Evolutionary conservation across 2,113 vertebrate genomes (phyloP).

Genomic region (Ailuropoda melanoleuca): DNA sequence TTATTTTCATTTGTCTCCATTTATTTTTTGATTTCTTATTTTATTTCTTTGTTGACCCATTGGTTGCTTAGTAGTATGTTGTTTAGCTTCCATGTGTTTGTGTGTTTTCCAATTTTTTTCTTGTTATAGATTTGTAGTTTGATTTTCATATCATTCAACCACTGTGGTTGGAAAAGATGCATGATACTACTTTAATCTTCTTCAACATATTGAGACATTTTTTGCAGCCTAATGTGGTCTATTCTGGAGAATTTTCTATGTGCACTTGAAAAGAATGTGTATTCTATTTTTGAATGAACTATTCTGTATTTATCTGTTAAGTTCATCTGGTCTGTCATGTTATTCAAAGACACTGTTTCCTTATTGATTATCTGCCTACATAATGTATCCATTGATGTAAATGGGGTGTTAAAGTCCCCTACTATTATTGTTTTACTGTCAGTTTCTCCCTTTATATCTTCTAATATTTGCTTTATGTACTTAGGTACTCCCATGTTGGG

Average conservation of each 20-base stretch:
- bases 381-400: background rate
- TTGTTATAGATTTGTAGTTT: background rate
- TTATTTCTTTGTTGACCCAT: background rate
- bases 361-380: background rate
- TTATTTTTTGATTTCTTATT: background rate
- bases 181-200: background rate
- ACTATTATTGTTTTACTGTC: background rate
- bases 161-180: background rate
- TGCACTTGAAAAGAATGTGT: background rate
- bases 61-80: background rate
- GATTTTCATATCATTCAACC: background rate
- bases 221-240: background rate
- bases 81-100: background rate
- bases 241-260: background rate
- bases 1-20: background rate
- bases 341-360: background rate
- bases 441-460: background rate
- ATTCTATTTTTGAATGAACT: background rate
- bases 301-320: background rate
- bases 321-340: background rate
- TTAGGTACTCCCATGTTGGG: background rate
- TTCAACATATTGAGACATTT: background rate
- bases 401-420: background rate
- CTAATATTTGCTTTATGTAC: background rate
- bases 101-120: background rate